Evolutionary conservation across 2,113 vertebrate species (phyloP).

Genomic region (Macrotus californicus): DNA sequence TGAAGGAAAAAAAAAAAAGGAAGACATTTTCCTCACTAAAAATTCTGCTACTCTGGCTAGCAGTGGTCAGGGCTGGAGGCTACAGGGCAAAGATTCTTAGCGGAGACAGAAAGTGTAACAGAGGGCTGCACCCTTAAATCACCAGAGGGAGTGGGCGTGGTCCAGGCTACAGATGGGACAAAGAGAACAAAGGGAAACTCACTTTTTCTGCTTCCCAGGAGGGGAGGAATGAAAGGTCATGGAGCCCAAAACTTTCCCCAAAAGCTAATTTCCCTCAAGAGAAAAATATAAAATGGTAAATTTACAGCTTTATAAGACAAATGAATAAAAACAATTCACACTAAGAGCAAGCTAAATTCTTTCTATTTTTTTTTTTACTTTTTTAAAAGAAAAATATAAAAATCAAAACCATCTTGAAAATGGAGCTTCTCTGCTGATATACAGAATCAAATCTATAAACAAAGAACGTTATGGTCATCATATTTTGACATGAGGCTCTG

Average conservation of each 20-base stretch:
- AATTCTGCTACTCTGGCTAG: not conserved
- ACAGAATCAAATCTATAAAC: not conserved
- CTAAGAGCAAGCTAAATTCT: not conserved
- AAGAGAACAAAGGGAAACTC: not conserved
- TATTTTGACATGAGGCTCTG: not conserved
- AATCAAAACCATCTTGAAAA: constrained; percentile 20
- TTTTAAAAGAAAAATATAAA: not conserved
- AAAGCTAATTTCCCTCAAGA: not conserved
- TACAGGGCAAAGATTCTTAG: not conserved
- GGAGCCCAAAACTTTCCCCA: not conserved
- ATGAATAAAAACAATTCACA: not conserved
- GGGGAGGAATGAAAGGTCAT: not conserved
- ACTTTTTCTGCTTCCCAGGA: not conserved
- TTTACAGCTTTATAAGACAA: not conserved
- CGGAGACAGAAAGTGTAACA: not conserved
- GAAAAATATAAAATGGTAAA: not conserved
- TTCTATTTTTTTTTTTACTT: not conserved
- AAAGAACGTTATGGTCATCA: not conserved
- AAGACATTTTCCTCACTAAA: not conserved
- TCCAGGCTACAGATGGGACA: not conserved
- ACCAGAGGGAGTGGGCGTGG: not conserved
- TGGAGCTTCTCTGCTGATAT: not conserved
- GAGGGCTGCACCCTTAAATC: too few species aligned
- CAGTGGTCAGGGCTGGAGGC: not conserved
- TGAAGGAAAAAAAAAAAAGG: not conserved